Percentiles rank a stretch among this genome's conserved stretches.
Evolutionary conservation across 2,113 vertebrate genomes (phyloP).

Genomic region (Spermophilus dauricus): DNA sequence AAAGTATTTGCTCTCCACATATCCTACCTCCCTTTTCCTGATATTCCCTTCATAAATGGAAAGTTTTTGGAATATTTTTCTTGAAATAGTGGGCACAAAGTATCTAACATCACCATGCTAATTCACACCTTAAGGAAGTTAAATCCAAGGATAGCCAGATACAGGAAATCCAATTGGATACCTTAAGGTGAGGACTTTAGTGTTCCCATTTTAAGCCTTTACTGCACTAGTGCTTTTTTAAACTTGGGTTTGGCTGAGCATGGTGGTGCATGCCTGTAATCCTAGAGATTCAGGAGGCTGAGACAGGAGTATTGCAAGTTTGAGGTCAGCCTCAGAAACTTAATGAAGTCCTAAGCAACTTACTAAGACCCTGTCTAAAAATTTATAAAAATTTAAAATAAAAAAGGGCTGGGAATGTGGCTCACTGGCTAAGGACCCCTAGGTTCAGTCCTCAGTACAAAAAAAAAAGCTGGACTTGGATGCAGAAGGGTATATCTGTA

Average conservation of each 20-base stretch:
- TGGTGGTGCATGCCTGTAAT: no score
- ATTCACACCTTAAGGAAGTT: slow-evolving; percentile 80
- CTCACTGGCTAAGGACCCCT: no score
- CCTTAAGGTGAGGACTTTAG: slow-evolving; percentile 69
- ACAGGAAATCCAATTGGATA: slow-evolving; percentile 62
- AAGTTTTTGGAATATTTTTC: slow-evolving; percentile 77
- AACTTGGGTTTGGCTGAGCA: not conserved
- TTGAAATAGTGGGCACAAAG: slow-evolving; percentile 68
- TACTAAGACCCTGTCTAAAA: no score
- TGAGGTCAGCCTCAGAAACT: no score
- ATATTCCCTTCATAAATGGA: slow-evolving; percentile 67
- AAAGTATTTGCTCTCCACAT: slow-evolving; percentile 76
- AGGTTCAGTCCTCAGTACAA: no score
- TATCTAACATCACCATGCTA: slow-evolving; percentile 73
- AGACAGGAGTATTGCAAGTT: no score
- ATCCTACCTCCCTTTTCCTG: not conserved
- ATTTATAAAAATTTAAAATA: no score
- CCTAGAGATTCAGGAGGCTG: no score
- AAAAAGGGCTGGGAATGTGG: no score
- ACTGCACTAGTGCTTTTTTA: slow-evolving; percentile 55
- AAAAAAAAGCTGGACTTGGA: slow-evolving; percentile 41
- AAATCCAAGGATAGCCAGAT: slow-evolving; percentile 73
- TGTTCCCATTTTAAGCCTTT: slow-evolving; percentile 79
- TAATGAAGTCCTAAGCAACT: no score
- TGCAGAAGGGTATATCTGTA: not conserved